phyloP scores from a whole-genome alignment of 2,113 vertebrate species.

The Romanogobio albipinnatus region DNA sequence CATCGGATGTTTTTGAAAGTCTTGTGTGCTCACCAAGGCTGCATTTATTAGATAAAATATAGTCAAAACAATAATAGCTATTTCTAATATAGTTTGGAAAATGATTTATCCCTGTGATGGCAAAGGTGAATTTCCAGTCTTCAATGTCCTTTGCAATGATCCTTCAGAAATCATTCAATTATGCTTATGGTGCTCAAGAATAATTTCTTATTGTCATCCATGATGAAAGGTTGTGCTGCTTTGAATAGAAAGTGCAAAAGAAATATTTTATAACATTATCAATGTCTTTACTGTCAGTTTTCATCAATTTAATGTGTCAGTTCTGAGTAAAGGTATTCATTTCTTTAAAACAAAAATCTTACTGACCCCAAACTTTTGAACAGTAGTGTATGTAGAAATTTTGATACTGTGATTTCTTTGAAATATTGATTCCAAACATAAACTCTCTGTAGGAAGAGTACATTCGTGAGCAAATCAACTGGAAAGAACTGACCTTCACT shows the following conservation, averaged over 20 bases:
- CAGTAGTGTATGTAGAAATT: too few species aligned
- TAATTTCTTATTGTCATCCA: neutral
- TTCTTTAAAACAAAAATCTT: neutral
- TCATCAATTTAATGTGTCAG: neutral
- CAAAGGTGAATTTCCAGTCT: too few species aligned
- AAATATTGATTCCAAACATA: neutral
- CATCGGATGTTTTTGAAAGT: neutral
- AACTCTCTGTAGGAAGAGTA: slow-evolving; percentile 87
- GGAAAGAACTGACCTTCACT: slow-evolving; percentile 86
- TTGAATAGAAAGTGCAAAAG: neutral
- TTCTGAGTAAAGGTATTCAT: neutral
- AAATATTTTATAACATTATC: neutral
- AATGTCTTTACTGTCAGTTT: neutral
- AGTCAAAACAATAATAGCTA: neutral
- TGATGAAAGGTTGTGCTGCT: neutral
- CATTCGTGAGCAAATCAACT: slow-evolving; percentile 88
- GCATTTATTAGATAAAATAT: neutral
- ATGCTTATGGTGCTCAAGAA: neutral
- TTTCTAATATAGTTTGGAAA: neutral
- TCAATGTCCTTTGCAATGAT: too few species aligned
- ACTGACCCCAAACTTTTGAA: neutral
- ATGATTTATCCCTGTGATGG: neutral
- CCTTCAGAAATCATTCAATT: neutral
- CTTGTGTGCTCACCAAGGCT: neutral
- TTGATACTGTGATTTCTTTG: neutral